Conservation (phyloP, 2,888 invertebrate species). For the Drosophila lacicola region DNA sequence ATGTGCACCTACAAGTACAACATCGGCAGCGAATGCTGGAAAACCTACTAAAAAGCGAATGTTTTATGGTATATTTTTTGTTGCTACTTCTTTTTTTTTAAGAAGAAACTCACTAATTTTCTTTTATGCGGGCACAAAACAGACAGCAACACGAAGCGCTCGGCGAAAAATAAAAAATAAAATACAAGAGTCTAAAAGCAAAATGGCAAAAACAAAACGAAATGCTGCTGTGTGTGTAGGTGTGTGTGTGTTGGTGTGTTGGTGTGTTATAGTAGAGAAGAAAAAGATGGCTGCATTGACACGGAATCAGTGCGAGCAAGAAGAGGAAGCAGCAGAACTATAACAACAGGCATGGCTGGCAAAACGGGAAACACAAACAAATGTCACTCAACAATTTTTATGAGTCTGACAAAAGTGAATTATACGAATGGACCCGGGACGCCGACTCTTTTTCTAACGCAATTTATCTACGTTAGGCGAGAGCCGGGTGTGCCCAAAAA, state of each 20-base stretch:
- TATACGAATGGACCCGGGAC: constrained; percentile 80
- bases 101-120: constrained; percentile 71
- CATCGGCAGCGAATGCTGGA: constrained; percentile 23
- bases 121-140: constrained; percentile 73
- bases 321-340: constrained; percentile 34
- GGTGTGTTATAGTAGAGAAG: constrained; percentile 60
- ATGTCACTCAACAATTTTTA: constrained; percentile 81
- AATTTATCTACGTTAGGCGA: constrained; percentile 78
- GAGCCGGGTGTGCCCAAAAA: constrained; percentile 17
- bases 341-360: constrained; percentile 55
- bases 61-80: constrained; percentile 51
- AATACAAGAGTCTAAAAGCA: constrained; percentile 45
- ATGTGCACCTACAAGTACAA: constrained; percentile 63
- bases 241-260: constrained; percentile 15
- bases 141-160: constrained; percentile 64
- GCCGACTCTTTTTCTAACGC: constrained; percentile 80
- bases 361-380: constrained; percentile 81
- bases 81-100: constrained; percentile 47
- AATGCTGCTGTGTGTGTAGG: constrained; percentile 24
- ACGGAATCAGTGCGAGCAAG: constrained; percentile 73
- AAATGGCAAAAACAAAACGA: constrained; percentile 55
- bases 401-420: constrained; percentile 82
- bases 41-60: constrained; percentile 43
- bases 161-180: constrained; percentile 40
- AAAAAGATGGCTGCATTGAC: constrained; percentile 74